phyloP scores from a whole-genome alignment of 2,113 vertebrate genomes.

The Oreamnos americanus region DNA sequence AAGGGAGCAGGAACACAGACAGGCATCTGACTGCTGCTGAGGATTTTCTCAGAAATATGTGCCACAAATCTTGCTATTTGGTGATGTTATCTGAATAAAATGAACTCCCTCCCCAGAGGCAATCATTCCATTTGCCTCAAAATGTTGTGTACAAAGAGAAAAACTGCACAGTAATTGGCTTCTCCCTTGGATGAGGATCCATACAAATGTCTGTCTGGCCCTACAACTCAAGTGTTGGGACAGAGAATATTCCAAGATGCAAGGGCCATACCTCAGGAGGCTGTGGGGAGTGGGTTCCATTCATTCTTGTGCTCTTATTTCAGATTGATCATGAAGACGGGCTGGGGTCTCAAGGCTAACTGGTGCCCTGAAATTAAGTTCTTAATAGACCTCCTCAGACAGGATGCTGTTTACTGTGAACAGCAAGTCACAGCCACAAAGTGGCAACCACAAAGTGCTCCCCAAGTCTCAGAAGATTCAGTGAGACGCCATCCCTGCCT shows the following conservation, averaged over 20 bases:
- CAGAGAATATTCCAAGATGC: not conserved
- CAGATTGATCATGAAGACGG: not conserved
- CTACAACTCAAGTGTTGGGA: not conserved
- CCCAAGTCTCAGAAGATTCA: not conserved
- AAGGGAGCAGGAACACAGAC: constrained; percentile 12
- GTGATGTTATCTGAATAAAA: constrained; percentile 49
- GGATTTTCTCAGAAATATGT: constrained; percentile 45
- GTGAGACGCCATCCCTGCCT: not conserved
- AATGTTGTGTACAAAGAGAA: not conserved
- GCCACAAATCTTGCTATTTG: constrained; percentile 59
- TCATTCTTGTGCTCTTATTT: not conserved
- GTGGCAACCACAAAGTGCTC: not conserved
- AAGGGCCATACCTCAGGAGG: not conserved
- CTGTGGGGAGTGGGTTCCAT: not conserved
- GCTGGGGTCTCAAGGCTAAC: not conserved
- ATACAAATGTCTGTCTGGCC: not conserved
- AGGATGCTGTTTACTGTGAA: not conserved
- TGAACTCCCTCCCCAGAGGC: constrained; percentile 21
- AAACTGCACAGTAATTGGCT: not conserved
- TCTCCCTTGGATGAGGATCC: not conserved
- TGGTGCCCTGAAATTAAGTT: constrained; percentile 25
- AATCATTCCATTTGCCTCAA: constrained; percentile 10
- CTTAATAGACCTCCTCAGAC: not conserved
- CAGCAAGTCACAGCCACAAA: not conserved
- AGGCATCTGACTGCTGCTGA: not conserved